Evolutionary conservation across 2,797 vertebrate species (phyloP), one percentile per base, ranked within the genome.

Genomic region (Dicrostonyx torquatus): DNA sequence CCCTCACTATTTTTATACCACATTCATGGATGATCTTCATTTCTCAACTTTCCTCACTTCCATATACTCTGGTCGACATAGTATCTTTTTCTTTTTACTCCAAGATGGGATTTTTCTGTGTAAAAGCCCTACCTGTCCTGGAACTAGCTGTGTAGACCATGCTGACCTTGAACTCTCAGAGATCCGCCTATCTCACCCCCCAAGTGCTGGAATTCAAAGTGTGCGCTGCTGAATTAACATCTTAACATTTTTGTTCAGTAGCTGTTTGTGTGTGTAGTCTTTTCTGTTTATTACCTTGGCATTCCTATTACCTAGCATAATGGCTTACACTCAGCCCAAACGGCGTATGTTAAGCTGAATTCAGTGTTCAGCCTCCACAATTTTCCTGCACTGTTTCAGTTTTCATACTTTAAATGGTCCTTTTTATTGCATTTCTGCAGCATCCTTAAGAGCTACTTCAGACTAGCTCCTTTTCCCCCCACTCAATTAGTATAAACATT

Each of bases 361-460:
- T 90, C 29, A 79, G 12, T 93, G 5, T 93, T 92, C 50, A 78
- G 75, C 70, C 86, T 84, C 48, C 22, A n/a, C 87, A 62, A 68
- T 72, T 86, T 58, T 93, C 24, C 93, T 83, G 13, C 22, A 80
- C 87, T 87, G 10, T 90, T 78, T 84, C 26, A 55, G 0, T 48
- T 86, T 80, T 80, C 62, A 37, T 89, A 53, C 24, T 79, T 84
- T 78, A 58, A 70, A 15, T 92, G 34, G 11, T 89, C 20, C 22
- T 79, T 22, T 76, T 93, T 93, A 85, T 64, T 79, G 85, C 90
- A 14, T 78, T 91, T 89, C 85, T 68, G 40, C 12, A 73, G 31
- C 40, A 90, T 94, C 93, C 53, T 91, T 89, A 50, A 91, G 64
- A 91, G 43, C 50, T 93, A 2, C 79, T 93, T 94, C 75, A 91